Conservation (phyloP, 1,140 invertebrate genomes). For the Drosophila varians region DNA sequence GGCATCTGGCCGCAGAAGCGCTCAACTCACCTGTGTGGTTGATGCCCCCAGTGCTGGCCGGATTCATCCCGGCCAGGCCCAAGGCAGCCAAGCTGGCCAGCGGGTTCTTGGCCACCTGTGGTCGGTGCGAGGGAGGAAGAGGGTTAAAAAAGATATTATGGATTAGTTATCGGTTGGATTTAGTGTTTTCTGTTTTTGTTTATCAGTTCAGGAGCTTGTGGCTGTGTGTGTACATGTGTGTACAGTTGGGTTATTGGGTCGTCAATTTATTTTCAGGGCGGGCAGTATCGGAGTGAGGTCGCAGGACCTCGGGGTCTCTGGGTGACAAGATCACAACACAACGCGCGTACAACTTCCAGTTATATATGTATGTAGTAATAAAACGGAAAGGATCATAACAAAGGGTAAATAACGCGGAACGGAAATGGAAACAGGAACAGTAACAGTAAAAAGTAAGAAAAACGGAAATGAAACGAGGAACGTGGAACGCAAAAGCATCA, state of each 20-base stretch:
- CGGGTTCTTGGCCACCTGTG: constrained; percentile 90
- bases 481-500: constrained; percentile 31
- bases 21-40: constrained; percentile 92
- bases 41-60: constrained; percentile 91
- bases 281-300: neutral
- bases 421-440: constrained; percentile 20
- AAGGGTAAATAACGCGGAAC: constrained; percentile 6
- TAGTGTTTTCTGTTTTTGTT: constrained; percentile 4
- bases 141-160: constrained; percentile 3
- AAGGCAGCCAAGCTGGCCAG: constrained; percentile 93
- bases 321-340: constrained; percentile 63
- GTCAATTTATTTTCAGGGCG: constrained; percentile 12
- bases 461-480: constrained; percentile 7
- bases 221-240: constrained; percentile 22
- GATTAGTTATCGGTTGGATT: constrained; percentile 13
- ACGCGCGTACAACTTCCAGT: constrained; percentile 67
- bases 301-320: constrained; percentile 11
- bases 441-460: constrained; percentile 6
- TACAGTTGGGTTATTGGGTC: constrained; percentile 34
- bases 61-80: constrained; percentile 92
- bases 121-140: constrained; percentile 15
- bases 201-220: constrained; percentile 34
- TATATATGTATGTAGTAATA: constrained; percentile 18
- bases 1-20: constrained; percentile 53
- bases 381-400: constrained; percentile 33